Evolutionary conservation across 2,888 invertebrate species (phyloP).

Genomic region (Pyrrhosoma nymphula): DNA sequence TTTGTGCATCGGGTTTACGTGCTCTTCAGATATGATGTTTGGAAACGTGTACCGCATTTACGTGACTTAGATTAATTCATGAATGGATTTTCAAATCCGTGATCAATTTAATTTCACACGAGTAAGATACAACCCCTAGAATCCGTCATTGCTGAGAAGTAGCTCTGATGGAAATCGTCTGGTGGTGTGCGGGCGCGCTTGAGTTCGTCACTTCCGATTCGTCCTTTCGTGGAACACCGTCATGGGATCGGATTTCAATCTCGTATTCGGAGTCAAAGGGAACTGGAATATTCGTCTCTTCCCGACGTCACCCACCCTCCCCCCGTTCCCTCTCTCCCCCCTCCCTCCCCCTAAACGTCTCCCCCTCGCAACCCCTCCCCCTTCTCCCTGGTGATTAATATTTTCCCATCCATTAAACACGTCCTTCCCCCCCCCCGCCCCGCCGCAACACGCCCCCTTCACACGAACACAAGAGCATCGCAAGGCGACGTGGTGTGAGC

Average conservation of each 20-base stretch:
- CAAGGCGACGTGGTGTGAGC: background rate
- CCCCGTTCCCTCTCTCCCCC: background rate
- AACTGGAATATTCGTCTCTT: background rate
- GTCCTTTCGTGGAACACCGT: background rate
- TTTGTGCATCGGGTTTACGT: too few species aligned
- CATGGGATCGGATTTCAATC: constrained; percentile 24
- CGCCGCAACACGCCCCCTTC: background rate
- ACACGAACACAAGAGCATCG: background rate
- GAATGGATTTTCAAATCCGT: too few species aligned
- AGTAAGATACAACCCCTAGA: too few species aligned
- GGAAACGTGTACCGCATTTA: too few species aligned
- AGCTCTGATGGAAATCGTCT: background rate
- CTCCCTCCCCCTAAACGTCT: background rate
- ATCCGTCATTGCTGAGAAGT: too few species aligned
- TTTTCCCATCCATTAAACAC: constrained; percentile 16
- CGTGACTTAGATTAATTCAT: too few species aligned
- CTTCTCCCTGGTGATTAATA: constrained; percentile 10
- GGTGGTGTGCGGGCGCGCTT: background rate
- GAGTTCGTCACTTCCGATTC: background rate
- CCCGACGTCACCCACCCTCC: background rate
- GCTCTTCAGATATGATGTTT: too few species aligned
- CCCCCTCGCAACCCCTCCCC: background rate
- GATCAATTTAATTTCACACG: too few species aligned
- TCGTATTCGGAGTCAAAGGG: constrained; percentile 1
- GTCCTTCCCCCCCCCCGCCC: background rate